Conservation (phyloP, 2,797 vertebrate species). For the Chelon auratus region DNA sequence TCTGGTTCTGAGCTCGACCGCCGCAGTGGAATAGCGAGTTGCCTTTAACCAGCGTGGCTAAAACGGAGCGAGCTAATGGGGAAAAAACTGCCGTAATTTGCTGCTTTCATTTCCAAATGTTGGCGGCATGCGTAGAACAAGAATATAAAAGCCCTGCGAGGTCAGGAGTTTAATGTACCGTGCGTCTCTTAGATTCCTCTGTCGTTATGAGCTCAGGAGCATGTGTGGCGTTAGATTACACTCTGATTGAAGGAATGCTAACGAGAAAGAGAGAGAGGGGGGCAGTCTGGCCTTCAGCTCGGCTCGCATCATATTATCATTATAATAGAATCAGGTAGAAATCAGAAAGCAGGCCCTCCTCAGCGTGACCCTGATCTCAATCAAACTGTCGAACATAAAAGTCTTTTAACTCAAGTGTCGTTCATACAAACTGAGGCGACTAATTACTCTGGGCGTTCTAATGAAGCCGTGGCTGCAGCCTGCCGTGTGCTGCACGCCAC, state of each 20-base stretch:
- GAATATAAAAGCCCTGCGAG: no score
- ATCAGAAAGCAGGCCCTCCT: conserved; percentile 4
- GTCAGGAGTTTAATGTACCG: background rate
- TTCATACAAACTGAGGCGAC: background rate
- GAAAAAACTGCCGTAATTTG: conserved; percentile 1
- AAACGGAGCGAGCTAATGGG: background rate
- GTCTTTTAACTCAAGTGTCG: conserved; percentile 4
- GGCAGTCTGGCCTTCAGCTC: background rate
- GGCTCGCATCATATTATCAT: background rate
- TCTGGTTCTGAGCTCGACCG: no score
- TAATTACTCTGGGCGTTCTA: background rate
- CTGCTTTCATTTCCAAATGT: conserved; percentile 17
- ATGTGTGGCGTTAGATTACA: no score
- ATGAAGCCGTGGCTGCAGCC: background rate
- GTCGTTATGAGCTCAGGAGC: background rate
- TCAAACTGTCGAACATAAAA: background rate
- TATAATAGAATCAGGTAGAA: background rate
- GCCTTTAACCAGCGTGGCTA: background rate
- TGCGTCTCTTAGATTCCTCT: no score
- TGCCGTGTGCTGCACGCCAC: background rate
- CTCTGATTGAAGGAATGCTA: no score
- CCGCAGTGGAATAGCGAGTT: background rate
- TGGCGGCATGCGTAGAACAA: background rate
- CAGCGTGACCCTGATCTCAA: background rate
- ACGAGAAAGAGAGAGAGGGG: background rate